Conservation (phyloP, 2,888 invertebrate species). For the Campopleginae sp. region DNA sequence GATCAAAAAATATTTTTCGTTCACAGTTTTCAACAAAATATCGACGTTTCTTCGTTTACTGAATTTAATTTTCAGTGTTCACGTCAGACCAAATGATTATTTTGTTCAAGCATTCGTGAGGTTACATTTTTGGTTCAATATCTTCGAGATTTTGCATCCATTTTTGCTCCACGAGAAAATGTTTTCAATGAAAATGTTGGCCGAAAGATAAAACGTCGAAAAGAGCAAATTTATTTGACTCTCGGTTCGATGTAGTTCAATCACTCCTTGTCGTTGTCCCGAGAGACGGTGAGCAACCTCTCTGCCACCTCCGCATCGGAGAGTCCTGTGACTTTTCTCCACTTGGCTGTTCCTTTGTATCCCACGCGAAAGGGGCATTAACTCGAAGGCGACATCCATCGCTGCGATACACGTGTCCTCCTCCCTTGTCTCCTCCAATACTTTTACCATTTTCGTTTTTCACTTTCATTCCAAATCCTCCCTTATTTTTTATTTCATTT, state of each 20-base stretch:
- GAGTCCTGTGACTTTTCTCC: conserved; percentile 63
- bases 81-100: not conserved
- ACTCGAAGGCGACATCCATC: conserved; percentile 39
- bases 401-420: conserved; percentile 36
- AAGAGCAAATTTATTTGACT: conserved; percentile 4
- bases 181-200: not conserved
- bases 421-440: not conserved
- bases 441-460: not conserved
- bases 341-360: conserved; percentile 46
- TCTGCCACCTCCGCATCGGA: conserved; percentile 36
- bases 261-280: conserved; percentile 54
- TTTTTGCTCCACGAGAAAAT: not conserved
- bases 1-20: no score
- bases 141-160: not conserved
- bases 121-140: not conserved
- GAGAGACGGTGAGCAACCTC: conserved; percentile 57
- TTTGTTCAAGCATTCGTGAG: not conserved
- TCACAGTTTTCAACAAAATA: no score
- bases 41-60: no score
- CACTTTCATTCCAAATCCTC: not conserved
- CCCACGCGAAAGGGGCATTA: conserved; percentile 52
- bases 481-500: not conserved
- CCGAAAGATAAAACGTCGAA: not conserved
- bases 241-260: conserved; percentile 31
- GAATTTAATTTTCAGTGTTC: no score